Conservation (phyloP, 2,797 vertebrate genomes). For the Aselliscus stoliczkanus region DNA sequence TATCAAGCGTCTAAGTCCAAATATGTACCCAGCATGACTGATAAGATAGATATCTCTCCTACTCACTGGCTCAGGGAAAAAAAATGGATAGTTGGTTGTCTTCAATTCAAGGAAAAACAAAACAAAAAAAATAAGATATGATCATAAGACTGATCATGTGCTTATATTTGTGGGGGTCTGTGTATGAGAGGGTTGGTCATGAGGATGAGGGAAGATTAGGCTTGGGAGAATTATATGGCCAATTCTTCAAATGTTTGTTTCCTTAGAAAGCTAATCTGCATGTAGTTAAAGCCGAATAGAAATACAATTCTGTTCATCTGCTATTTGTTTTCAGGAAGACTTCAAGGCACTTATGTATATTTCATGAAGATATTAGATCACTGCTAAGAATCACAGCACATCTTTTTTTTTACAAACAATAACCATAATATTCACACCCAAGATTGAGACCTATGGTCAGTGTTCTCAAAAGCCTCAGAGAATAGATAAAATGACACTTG, state of each 20-base stretch:
- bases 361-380: not conserved
- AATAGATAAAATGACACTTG: not conserved
- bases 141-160: not conserved
- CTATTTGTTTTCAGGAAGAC: not conserved
- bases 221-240: not conserved
- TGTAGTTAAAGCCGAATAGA: not conserved
- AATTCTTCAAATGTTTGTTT: not conserved
- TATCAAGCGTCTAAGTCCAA: conserved; percentile 62
- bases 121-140: not conserved
- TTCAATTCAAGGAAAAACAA: not conserved
- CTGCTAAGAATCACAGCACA: not conserved
- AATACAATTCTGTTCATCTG: not conserved
- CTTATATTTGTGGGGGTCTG: not conserved
- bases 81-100: not conserved
- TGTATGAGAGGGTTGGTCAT: not conserved
- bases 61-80: not conserved
- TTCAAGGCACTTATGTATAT: not conserved
- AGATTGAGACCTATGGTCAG: not conserved
- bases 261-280: not conserved
- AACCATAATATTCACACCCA: not conserved
- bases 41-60: conserved; percentile 23
- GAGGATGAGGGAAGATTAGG: not conserved
- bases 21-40: conserved; percentile 16
- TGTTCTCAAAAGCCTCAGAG: not conserved
- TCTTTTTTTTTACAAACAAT: not conserved